phyloP scores from a whole-genome alignment of 1,140 invertebrate genomes.

The Microplitis mediator region DNA sequence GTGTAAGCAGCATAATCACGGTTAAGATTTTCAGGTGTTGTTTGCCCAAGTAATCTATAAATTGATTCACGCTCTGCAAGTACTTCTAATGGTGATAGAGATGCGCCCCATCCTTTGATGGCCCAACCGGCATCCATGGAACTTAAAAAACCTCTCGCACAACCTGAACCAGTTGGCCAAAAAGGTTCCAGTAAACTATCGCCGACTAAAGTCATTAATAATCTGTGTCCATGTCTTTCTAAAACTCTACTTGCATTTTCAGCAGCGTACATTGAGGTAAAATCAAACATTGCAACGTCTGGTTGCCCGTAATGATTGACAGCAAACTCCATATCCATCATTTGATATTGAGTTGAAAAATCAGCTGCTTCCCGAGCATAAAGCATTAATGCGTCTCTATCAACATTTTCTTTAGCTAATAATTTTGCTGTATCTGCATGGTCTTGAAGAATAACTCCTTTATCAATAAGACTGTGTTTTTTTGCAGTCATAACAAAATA shows the following conservation, averaged over 20 bases:
- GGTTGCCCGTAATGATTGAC: slow-evolving; percentile 97
- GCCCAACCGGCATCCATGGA: slow-evolving; percentile 97
- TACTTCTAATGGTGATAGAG: slow-evolving; percentile 76
- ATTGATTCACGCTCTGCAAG: slow-evolving; percentile 94
- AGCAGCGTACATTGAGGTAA: slow-evolving; percentile 98
- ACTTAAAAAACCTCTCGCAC: slow-evolving; percentile 94
- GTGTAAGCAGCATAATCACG: slow-evolving; percentile 88
- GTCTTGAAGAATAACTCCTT: slow-evolving; percentile 90
- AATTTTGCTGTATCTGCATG: slow-evolving; percentile 87
- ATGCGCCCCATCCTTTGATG: slow-evolving; percentile 81
- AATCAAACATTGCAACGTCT: slow-evolving; percentile 99
- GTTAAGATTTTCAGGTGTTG: slow-evolving; percentile 93
- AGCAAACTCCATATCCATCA: slow-evolving; percentile 92
- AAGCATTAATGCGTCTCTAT: slow-evolving; percentile 84
- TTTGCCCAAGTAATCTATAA: slow-evolving; percentile 89
- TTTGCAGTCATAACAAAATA: slow-evolving; percentile 99
- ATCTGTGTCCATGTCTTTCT: slow-evolving; percentile 76
- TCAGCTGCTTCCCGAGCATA: slow-evolving; percentile 96
- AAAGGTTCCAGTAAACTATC: slow-evolving; percentile 97
- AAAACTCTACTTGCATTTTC: slow-evolving; percentile 89
- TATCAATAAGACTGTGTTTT: slow-evolving; percentile 90
- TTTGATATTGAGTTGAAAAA: slow-evolving; percentile 91
- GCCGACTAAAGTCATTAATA: slow-evolving; percentile 90
- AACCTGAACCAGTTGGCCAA: slow-evolving; percentile 98
- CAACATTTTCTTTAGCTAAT: slow-evolving; percentile 87